These are phyloP conservation scores for Pteropus alecto DNA, from an alignment of 2,113 vertebrate species.

Conservation along the genomic window DNA sequence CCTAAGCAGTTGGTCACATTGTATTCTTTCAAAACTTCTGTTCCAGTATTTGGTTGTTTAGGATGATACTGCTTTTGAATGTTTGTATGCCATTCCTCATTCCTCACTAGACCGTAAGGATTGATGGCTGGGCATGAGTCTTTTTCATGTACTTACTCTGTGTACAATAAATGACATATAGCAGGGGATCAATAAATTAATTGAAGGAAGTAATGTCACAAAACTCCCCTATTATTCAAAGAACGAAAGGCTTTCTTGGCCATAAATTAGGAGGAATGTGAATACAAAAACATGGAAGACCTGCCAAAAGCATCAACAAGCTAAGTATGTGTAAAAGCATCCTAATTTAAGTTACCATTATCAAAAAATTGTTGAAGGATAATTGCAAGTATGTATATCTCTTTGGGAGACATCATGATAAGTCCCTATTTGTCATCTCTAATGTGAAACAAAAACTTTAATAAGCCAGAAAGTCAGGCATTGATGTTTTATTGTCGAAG, in stretches of 20 bases:
- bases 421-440: neutral
- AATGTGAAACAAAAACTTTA: neutral
- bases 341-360: neutral
- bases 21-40: neutral
- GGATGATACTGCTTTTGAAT: neutral
- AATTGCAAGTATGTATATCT: neutral
- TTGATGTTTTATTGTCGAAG: slow-evolving; percentile 46
- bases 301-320: neutral
- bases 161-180: neutral
- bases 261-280: neutral
- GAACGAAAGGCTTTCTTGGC: neutral
- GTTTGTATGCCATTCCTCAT: neutral
- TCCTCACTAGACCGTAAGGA: neutral
- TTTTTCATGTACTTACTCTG: neutral
- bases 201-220: neutral
- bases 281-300: neutral
- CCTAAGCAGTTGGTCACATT: neutral
- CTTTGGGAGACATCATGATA: neutral
- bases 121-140: neutral
- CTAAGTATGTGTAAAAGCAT: neutral
- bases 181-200: neutral
- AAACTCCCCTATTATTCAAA: neutral
- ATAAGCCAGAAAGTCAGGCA: slow-evolving; percentile 37
- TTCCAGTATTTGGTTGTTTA: neutral
- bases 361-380: neutral